Evolutionary conservation across 2,113 vertebrate genomes (phyloP), one percentile per base, ranked within the genome.

Genomic region (Sterna hirundo): DNA sequence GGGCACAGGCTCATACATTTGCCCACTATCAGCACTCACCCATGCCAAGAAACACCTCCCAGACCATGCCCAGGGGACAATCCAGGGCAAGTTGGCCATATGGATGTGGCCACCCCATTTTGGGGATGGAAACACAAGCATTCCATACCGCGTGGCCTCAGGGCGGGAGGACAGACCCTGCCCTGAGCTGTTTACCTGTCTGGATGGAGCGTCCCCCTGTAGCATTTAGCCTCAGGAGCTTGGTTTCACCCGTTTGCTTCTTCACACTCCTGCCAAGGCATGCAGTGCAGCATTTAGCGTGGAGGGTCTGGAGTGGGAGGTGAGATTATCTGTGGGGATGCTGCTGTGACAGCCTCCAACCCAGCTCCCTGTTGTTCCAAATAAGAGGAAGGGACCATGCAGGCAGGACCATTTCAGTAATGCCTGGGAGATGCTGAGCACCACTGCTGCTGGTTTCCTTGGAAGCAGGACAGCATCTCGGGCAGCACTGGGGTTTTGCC

Each of bases 61-160:
- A 58, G 40, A 11, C 38, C 34, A 2, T 10, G 26, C 11, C n/a
- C 25, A 22, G 62, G 57, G 25, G 36, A 40, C 1, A 8, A 14
- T 13, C 11, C 29, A 34, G 6, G n/a, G 18, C 38, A 18, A 29
- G 18, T 3, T 1, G 5, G 15, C 25, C 5, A 47, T 71, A 36
- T 42, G 72, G 77, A 57, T 34, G 30, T 52, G 38, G 26, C 15
- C 55, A 52, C 19, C 44, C 8, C 13, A 26, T 87, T 79, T 71
- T 42, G n/a, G 57, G 79, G 40, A 2, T 15, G 52, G 10, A 25
- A 76, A 58, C 5, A 82, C 19, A 16, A 34, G 10, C 42, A 20
- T 3, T 2, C 6, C 1, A 6, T 44, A n/a, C 10, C 11, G 3
- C 1, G 0, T 82, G 46, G 69, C 36, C 22, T 36, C 21, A 3